These are phyloP conservation scores for Rhogogaster chlorosoma DNA, from an alignment of 2,888 invertebrate genomes.

Conservation along the genomic window DNA sequence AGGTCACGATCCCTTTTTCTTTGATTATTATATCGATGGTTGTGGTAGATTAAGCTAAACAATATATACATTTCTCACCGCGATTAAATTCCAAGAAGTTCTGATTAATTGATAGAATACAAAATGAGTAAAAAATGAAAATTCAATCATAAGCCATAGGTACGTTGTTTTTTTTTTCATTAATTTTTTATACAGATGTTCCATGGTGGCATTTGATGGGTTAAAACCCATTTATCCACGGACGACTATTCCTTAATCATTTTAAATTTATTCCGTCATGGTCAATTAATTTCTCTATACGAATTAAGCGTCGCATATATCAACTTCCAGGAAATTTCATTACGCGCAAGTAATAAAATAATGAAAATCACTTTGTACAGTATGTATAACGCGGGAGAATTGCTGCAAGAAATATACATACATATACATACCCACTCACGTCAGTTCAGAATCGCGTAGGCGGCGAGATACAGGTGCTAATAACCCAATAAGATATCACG, in stretches of 20 bases:
- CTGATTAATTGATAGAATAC: not conserved
- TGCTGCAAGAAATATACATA: not conserved
- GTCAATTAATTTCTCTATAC: conserved; percentile 23
- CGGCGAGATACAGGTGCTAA: not conserved
- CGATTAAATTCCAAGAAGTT: not conserved
- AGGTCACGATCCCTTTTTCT: not conserved
- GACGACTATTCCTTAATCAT: not conserved
- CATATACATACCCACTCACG: too few relatives aligned
- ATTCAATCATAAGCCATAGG: not conserved
- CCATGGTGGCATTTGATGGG: not conserved
- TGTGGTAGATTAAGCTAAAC: not conserved
- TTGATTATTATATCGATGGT: not conserved
- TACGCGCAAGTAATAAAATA: not conserved
- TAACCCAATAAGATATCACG: not conserved
- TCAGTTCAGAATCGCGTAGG: not conserved
- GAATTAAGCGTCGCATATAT: not conserved
- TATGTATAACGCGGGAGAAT: not conserved
- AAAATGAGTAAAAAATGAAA: not conserved
- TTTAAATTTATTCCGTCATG: conserved; percentile 39
- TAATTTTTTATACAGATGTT: not conserved
- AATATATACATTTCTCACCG: not conserved
- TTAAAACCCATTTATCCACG: not conserved
- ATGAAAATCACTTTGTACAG: conserved; percentile 1
- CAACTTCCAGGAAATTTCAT: not conserved
- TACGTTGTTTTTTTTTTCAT: not conserved